phyloP scores from a whole-genome alignment of 2,797 vertebrate genomes.

The Leptatherina wallacei region DNA sequence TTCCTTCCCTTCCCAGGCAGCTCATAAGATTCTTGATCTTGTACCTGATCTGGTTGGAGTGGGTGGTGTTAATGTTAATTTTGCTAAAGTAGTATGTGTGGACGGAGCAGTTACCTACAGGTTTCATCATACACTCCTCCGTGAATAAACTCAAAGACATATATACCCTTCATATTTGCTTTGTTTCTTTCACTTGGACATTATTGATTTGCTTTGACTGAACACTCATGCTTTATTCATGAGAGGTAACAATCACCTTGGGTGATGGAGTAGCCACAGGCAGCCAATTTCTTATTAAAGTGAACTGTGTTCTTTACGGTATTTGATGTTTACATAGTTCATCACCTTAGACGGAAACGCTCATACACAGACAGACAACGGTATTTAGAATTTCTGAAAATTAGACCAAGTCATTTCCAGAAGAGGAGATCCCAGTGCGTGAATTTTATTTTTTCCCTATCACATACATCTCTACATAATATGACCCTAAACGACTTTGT shows the following conservation, averaged over 20 bases:
- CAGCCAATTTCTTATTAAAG: conserved; percentile 42
- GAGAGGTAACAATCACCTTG: conserved; percentile 63
- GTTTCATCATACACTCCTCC: conserved; percentile 77
- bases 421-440: conserved; percentile 29
- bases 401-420: conserved; percentile 26
- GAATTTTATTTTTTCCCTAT: conserved; percentile 19
- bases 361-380: conserved; percentile 2
- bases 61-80: conserved; percentile 71
- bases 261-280: conserved; percentile 47
- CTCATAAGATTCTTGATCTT: conserved; percentile 72
- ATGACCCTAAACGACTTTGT: conserved; percentile 44
- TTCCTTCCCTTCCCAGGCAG: conserved; percentile 70
- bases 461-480: conserved; percentile 34
- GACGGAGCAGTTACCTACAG: conserved; percentile 71
- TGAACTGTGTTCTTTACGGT: conserved; percentile 35
- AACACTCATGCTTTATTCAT: conserved; percentile 68
- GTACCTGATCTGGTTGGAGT: conserved; percentile 76
- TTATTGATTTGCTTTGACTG: conserved; percentile 65
- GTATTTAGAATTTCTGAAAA: conserved; percentile 35
- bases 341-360: conserved; percentile 27
- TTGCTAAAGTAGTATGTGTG: conserved; percentile 71
- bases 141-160: conserved; percentile 81
- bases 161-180: conserved; percentile 68
- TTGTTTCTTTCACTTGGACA: conserved; percentile 69
- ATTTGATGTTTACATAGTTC: conserved; percentile 50